Base-by-base conservation (phyloP, 2,888 invertebrate species). In the Drosophila kuntzei region DNA sequence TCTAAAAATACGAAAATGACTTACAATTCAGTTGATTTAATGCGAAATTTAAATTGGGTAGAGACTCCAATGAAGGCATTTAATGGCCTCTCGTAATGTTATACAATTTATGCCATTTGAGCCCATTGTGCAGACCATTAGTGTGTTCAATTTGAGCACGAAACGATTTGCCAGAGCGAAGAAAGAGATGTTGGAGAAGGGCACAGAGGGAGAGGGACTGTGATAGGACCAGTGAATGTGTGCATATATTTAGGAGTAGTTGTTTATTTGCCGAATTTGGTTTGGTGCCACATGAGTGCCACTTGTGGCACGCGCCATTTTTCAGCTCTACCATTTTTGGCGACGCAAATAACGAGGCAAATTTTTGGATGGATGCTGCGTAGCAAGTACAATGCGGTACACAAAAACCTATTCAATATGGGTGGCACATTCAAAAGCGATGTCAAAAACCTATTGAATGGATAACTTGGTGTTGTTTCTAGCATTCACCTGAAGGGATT, bases 281-380 rank as follows among this genome's bases (percentile, higher is more conserved):
- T 59, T 60, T 43, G 73, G 62, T 65, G 74, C 62, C 66, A 64
- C 66, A 78, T 63, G 65, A 79, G 76, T 79, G 79, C 62, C 79
- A 66, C 79, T 79, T 71, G 76, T 61, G 62, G 82, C 79, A 79
- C 76, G 79, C 71, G 71, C 79, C 76, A 79, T 81, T 81, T 75
- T 79, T 75, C 65, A 74, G 60, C 46, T 47, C 29, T 8, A 58
- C 27, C 63, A 58, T 57, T 63, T 62, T 58, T 43, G 47, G 57
- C 32, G 14, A 57, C 60, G 43, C 64, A 80, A 80, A 77, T 77
- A 77, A 80, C 80, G 78, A 80, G 77, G 64, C 77, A 58, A 77
- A 80, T 77, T 80, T 80, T 68, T 29, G 68, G 34, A 49, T 53
- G 53, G 22, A 20, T 43, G 22, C 44, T 39, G 53, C 34, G 18